phyloP scores from a whole-genome alignment of 2,113 vertebrate species.

The Chelonoidis abingdonii region DNA sequence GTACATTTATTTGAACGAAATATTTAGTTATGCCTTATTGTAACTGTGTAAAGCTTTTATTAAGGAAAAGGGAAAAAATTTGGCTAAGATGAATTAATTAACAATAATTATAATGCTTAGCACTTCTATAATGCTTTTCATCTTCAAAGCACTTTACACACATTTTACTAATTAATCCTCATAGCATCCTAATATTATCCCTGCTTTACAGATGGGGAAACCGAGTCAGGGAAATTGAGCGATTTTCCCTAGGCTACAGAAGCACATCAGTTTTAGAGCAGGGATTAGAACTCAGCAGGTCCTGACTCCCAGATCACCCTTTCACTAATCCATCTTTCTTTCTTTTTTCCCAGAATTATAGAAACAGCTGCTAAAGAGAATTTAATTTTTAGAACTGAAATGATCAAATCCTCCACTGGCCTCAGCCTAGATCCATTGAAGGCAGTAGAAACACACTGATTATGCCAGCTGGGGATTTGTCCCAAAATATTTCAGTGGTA shows the following conservation, averaged over 20 bases:
- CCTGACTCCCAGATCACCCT: background rate
- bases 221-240: background rate
- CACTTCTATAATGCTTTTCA: constrained; percentile 17
- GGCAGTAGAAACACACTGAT: background rate
- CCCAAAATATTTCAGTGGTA: background rate
- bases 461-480: background rate
- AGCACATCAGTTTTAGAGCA: background rate
- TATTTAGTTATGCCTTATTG: constrained; percentile 61
- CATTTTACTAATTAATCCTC: constrained; percentile 58
- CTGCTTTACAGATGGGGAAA: constrained; percentile 11
- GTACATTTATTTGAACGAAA: constrained; percentile 62
- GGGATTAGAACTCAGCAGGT: background rate
- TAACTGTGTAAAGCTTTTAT: constrained; percentile 59
- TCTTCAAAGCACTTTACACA: background rate
- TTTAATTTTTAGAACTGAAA: constrained; percentile 23
- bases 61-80: constrained; percentile 39
- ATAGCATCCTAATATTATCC: constrained; percentile 13
- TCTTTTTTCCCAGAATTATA: background rate
- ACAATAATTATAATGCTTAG: constrained; percentile 62
- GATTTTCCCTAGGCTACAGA: background rate
- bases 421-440: background rate
- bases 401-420: background rate
- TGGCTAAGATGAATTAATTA: constrained; percentile 65
- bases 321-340: constrained; percentile 10
- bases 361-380: background rate